Conservation (phyloP, 2,113 vertebrate species). For the Datnioides undecimradiatus region DNA sequence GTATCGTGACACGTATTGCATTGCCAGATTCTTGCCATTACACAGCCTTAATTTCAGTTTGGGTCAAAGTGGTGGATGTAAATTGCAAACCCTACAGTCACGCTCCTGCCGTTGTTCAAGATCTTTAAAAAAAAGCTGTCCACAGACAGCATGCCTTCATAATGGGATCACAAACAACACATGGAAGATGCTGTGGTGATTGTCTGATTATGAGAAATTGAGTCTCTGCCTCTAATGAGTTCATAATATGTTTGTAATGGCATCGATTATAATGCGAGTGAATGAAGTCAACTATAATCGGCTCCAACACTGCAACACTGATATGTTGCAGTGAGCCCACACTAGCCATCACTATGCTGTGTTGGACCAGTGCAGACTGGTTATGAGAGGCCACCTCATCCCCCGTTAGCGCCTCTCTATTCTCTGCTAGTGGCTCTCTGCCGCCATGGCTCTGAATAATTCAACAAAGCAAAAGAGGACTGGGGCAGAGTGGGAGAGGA, state of each 20-base stretch:
- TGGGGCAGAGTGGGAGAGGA: conserved; percentile 1
- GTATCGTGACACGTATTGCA: too few species aligned
- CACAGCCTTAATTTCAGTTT: too few species aligned
- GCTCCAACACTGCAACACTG: background rate
- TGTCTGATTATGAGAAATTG: background rate
- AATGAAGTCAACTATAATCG: background rate
- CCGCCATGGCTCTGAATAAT: conserved; percentile 69
- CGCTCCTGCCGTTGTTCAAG: background rate
- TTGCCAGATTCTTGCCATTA: too few species aligned
- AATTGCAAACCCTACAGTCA: background rate
- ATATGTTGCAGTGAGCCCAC: background rate
- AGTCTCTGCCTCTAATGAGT: background rate
- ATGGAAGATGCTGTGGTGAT: background rate
- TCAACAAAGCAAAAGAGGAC: conserved; percentile 63
- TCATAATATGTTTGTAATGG: background rate
- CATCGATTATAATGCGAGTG: background rate
- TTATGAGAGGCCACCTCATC: conserved; percentile 2
- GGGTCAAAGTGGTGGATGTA: background rate
- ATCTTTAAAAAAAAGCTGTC: background rate
- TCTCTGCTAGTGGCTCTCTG: conserved; percentile 30
- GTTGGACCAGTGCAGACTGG: conserved; percentile 13
- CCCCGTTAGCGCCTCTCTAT: conserved; percentile 31
- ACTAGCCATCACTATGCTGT: background rate
- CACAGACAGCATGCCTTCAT: background rate
- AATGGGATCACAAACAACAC: background rate